These are phyloP conservation scores for Hormaphis cornu DNA, from an alignment of 1,140 invertebrate species.

Conservation along the genomic window DNA sequence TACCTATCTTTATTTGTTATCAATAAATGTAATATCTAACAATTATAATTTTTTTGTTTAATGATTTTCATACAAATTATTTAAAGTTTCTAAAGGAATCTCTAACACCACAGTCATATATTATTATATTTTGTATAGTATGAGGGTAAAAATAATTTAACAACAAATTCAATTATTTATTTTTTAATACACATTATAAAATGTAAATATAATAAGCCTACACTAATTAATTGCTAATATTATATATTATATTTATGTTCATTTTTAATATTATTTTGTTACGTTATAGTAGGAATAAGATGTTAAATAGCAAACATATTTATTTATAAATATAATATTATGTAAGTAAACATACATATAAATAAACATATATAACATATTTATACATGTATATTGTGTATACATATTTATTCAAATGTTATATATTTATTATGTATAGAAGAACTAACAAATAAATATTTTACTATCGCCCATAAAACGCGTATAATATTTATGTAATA, in stretches of 20 bases:
- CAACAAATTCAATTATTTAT: constrained; percentile 3
- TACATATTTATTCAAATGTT: no score
- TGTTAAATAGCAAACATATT: no score
- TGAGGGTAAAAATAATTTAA: constrained; percentile 21
- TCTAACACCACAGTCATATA: constrained; percentile 8
- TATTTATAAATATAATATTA: no score
- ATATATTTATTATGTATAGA: no score
- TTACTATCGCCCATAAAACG: no score
- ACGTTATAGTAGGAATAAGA: neutral
- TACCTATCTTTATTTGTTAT: neutral
- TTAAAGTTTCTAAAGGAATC: constrained; percentile 5
- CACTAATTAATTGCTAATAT: no score
- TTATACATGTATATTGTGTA: no score
- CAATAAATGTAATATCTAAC: neutral
- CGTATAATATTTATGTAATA: no score
- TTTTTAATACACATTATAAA: constrained; percentile 14
- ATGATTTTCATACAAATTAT: neutral
- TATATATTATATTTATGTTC: neutral
- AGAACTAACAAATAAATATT: neutral
- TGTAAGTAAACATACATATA: no score
- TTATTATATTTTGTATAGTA: constrained; percentile 22
- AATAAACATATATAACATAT: no score
- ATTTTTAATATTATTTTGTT: neutral
- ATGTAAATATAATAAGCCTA: constrained; percentile 14
- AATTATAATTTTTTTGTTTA: neutral